Evolutionary conservation across 2,113 vertebrate species (phyloP).

Genomic region (Sylvicapra grimmia): DNA sequence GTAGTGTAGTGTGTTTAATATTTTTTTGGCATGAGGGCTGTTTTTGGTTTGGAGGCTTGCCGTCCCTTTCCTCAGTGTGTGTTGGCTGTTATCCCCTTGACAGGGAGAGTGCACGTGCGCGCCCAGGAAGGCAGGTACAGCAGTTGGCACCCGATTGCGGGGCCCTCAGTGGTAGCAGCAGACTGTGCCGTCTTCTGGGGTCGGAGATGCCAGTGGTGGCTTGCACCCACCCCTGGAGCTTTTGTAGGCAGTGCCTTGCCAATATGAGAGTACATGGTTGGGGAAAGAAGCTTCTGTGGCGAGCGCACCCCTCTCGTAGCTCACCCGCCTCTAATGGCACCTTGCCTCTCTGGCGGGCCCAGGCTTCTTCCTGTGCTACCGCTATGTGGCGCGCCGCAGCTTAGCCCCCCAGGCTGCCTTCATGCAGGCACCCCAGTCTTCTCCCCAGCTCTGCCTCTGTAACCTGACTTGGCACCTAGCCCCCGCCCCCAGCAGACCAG

Average conservation of each 20-base stretch:
- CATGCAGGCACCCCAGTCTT: neutral
- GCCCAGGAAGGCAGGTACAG: neutral
- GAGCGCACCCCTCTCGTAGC: neutral
- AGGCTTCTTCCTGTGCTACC: neutral
- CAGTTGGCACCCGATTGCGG: neutral
- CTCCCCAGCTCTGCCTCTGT: neutral
- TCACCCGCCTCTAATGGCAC: neutral
- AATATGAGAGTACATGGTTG: neutral
- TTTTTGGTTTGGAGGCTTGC: neutral
- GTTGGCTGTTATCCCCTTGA: neutral
- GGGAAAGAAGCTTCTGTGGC: neutral
- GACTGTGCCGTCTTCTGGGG: neutral
- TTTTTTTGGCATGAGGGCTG: neutral
- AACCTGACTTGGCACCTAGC: neutral
- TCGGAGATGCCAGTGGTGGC: neutral
- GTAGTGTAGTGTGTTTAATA: neutral
- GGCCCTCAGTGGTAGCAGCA: neutral
- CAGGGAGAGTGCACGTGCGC: neutral
- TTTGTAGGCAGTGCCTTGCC: neutral
- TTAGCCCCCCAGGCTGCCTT: neutral
- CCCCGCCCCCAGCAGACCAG: neutral
- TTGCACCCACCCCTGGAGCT: neutral
- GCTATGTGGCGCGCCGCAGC: fast-evolving
- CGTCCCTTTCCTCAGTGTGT: neutral
- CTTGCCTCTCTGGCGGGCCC: neutral